A percentile compares a stretch with the other conserved stretches of the same genome.
These are phyloP conservation scores for Leptinotarsa peninsularis DNA, from an alignment of 2,888 invertebrate genomes.

Conservation along the genomic window DNA sequence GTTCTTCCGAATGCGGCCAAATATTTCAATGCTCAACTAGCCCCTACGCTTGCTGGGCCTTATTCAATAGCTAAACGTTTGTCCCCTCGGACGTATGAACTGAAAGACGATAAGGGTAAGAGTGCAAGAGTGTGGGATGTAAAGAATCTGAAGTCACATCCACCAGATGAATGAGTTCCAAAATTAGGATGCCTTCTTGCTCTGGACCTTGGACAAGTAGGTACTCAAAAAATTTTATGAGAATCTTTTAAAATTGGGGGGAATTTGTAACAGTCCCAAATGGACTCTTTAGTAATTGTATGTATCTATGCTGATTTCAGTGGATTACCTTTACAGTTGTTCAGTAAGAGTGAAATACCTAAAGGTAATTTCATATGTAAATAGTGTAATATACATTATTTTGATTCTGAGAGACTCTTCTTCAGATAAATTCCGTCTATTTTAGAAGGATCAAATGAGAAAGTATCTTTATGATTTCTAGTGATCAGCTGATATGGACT, in stretches of 20 bases:
- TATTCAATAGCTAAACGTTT: background rate
- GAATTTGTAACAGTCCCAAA: background rate
- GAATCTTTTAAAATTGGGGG: background rate
- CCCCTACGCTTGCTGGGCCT: slow-evolving; percentile 27
- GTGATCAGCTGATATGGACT: background rate
- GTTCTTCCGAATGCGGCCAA: slow-evolving; percentile 45
- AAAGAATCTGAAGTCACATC: background rate
- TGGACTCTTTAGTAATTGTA: too few relatives aligned
- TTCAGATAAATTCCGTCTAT: background rate
- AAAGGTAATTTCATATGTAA: background rate
- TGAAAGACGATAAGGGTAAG: background rate
- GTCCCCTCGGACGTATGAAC: background rate
- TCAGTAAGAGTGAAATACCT: background rate
- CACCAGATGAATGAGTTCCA: slow-evolving; percentile 1
- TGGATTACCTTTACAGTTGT: too few relatives aligned
- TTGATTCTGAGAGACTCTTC: background rate
- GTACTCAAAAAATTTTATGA: background rate
- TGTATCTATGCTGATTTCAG: too few relatives aligned
- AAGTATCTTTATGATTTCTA: background rate
- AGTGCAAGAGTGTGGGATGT: background rate
- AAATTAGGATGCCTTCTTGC: background rate
- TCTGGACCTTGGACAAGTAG: background rate
- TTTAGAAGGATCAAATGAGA: background rate
- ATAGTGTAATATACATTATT: background rate
- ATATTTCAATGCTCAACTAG: slow-evolving; percentile 46